Evolutionary conservation across 2,113 vertebrate species (phyloP), one percentile per base, ranked within the genome.

Genomic region (Dunckerocampus dactyliophorus): DNA sequence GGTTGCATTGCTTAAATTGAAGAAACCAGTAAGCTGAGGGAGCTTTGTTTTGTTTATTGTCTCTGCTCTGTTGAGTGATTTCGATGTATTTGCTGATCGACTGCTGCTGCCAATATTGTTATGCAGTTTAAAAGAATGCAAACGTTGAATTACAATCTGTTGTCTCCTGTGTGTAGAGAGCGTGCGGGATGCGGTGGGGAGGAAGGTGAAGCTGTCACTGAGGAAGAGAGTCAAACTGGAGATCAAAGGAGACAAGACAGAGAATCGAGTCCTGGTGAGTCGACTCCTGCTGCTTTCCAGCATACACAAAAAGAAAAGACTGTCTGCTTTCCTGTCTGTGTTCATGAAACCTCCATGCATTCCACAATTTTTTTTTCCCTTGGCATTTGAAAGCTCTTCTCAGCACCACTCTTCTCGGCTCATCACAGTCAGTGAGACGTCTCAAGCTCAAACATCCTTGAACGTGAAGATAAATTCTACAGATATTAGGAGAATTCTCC

Each of bases 191-290:
- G 94, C 94, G 52, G 90, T 98, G 80, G 95, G 96, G 65, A 94
- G 92, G 80, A 97, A 96, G 90, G 93, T 95, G 63, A 96, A 95
- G 85, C 92, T 98, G 85, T 90, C 91, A 0, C 87, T 97, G 71
- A 95, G 93, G 89, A 98, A 93, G 89, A 94, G 92, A 84, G 92
- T 98, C 62, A 98, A 94, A 72, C 83, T 98, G 88, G 96, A 98
- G 89, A 90, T 94, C 65, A 98, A 97, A 87, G 95, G 92, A 67
- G 96, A 98, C 88, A 95, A 92, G 91, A 91, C 95, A 58, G 96
- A 98, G 77, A 98, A 98, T 89, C 93, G 90, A 90, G 94, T 98
- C 57, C 59, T 98, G 95, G 96, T 98, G 86, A 95, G 95, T 90
- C 94, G 81, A 92, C 89, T 74, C 28, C 8, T 0, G 8, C 69